Evolutionary conservation across 1,140 invertebrate genomes (phyloP).

Genomic region (Trissolcus basalis): DNA sequence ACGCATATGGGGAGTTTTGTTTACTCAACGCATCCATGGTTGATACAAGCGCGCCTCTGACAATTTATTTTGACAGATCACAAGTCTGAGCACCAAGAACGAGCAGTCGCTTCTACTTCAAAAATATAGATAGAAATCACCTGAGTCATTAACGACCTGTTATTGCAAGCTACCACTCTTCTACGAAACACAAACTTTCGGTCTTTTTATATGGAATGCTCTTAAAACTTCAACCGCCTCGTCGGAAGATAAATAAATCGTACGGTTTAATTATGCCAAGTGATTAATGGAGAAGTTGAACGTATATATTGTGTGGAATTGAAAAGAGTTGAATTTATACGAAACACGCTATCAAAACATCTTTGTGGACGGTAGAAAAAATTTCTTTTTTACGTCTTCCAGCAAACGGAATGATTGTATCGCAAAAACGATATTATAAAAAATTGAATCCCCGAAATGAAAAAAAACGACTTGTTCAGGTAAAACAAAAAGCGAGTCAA

Average conservation of each 20-base stretch:
- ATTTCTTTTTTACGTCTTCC: too few relatives aligned
- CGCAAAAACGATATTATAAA: too few relatives aligned
- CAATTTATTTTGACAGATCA: slow-evolving; percentile 64
- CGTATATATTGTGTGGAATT: slow-evolving; percentile 1
- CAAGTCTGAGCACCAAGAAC: slow-evolving; percentile 39
- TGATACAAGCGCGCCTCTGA: slow-evolving; percentile 59
- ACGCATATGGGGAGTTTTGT: slow-evolving; percentile 42
- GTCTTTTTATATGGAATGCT: slow-evolving; percentile 37
- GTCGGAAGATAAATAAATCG: slow-evolving; percentile 31
- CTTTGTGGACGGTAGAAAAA: not conserved
- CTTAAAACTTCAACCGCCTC: slow-evolving; percentile 27
- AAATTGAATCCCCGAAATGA: too few relatives aligned
- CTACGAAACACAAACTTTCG: slow-evolving; percentile 42
- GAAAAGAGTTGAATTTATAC: slow-evolving; percentile 2
- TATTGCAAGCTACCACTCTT: slow-evolving; percentile 56
- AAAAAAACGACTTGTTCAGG: too few relatives aligned
- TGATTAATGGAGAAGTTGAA: slow-evolving; percentile 14
- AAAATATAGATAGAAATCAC: slow-evolving; percentile 58
- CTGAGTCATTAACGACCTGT: slow-evolving; percentile 58
- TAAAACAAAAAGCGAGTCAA: too few relatives aligned
- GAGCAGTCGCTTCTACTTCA: slow-evolving; percentile 34
- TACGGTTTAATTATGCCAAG: slow-evolving; percentile 29
- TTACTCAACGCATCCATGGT: slow-evolving; percentile 54
- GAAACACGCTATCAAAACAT: not conserved
- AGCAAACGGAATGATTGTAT: too few relatives aligned